phyloP scores from a whole-genome alignment of 2,113 vertebrate genomes.

The Podarcis cretensis region DNA sequence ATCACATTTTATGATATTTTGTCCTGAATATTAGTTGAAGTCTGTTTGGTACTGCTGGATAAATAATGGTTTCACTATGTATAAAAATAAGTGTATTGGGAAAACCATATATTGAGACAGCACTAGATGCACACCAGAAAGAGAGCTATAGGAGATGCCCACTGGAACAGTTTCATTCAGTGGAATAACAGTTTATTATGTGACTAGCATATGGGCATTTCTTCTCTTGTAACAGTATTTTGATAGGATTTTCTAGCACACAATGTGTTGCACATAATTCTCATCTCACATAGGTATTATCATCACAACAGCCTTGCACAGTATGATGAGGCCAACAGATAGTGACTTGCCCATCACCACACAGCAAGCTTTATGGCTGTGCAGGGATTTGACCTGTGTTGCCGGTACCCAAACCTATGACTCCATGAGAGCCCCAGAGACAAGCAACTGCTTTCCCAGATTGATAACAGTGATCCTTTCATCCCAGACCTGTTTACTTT shows the following conservation, averaged over 20 bases:
- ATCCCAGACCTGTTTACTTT: constrained; percentile 36
- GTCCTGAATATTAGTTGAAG: neutral
- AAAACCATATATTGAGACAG: neutral
- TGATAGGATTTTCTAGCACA: neutral
- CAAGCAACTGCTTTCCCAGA: constrained; percentile 9
- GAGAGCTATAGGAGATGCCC: accelerated
- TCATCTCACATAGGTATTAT: neutral
- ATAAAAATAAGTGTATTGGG: neutral
- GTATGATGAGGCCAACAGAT: neutral
- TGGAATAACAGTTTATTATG: neutral
- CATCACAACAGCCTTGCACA: neutral
- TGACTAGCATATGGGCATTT: neutral
- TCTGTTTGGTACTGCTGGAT: neutral
- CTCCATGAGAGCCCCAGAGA: neutral
- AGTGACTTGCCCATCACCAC: neutral
- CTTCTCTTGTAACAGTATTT: neutral
- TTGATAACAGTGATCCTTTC: constrained; percentile 21
- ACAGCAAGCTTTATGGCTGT: neutral
- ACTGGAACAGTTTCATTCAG: constrained; percentile 1
- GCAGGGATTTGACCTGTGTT: neutral
- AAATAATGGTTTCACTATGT: neutral
- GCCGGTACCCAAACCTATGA: neutral
- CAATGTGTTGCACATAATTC: neutral
- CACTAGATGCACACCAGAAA: neutral
- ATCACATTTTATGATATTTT: neutral